Percentiles rank a stretch among this genome's conserved stretches.
Conservation (phyloP, 2,797 vertebrate species). For the Rhinophrynus dorsalis region DNA sequence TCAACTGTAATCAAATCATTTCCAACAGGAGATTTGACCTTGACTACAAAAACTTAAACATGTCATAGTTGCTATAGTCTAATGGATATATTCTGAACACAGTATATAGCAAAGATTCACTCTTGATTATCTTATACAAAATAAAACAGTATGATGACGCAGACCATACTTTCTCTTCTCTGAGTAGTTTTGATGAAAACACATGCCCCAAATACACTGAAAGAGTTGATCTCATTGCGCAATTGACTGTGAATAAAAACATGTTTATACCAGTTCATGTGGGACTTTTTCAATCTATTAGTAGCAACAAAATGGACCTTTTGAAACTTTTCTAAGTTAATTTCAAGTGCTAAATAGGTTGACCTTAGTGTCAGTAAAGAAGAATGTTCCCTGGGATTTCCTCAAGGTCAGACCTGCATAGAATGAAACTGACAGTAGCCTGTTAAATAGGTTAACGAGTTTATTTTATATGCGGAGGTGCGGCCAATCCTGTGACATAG, state of each 20-base stretch:
- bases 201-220: background rate
- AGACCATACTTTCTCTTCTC: background rate
- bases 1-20: slow-evolving; percentile 41
- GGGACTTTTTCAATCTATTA: slow-evolving; percentile 19
- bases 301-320: slow-evolving; percentile 22
- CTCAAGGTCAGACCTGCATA: slow-evolving; percentile 4
- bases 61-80: slow-evolving; percentile 8
- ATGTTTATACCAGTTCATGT: background rate
- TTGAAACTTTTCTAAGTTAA: slow-evolving; percentile 21
- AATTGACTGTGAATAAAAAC: slow-evolving; percentile 13
- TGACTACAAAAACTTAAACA: slow-evolving; percentile 29
- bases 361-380: slow-evolving; percentile 17
- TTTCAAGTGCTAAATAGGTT: slow-evolving; percentile 40
- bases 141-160: background rate
- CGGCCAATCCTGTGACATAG: slow-evolving; percentile 4
- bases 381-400: background rate
- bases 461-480: slow-evolving; percentile 32
- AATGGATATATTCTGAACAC: background rate
- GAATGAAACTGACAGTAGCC: slow-evolving; percentile 35
- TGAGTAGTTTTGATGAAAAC: background rate
- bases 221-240: background rate
- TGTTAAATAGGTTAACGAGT: slow-evolving; percentile 34
- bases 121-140: background rate
- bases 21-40: slow-evolving; percentile 21
- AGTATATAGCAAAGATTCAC: background rate